Conservation (phyloP, 1,140 invertebrate species). For the Manduca sexta region DNA sequence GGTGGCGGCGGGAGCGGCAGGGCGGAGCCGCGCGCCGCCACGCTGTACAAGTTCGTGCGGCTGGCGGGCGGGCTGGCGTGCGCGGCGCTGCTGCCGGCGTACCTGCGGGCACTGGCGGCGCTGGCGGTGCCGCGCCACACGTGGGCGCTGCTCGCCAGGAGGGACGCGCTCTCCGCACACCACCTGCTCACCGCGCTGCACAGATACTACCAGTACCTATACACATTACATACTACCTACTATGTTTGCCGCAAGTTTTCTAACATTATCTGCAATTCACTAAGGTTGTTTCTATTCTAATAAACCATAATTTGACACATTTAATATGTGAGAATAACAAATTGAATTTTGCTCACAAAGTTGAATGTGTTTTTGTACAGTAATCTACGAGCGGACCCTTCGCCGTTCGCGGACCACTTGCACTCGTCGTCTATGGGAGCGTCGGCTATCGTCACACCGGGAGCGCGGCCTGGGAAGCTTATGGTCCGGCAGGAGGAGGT, state of each 20-base stretch:
- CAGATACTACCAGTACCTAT: constrained; percentile 78
- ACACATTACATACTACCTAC: not conserved
- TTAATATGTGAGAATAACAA: no score
- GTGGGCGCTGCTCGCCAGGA: constrained; percentile 88
- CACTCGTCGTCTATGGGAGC: constrained; percentile 53
- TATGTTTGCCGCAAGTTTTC: no score
- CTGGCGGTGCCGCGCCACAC: constrained; percentile 87
- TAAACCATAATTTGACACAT: no score
- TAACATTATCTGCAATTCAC: no score
- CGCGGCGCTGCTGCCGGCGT: constrained; percentile 89
- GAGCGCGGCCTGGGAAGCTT: constrained; percentile 40
- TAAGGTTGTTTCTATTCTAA: no score
- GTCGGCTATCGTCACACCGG: constrained; percentile 42
- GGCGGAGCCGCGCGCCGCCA: constrained; percentile 76
- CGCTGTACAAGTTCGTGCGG: constrained; percentile 92
- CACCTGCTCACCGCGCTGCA: constrained; percentile 86
- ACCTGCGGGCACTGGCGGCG: constrained; percentile 89
- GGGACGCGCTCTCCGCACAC: constrained; percentile 71
- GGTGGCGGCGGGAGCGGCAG: constrained; percentile 17
- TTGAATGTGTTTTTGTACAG: constrained; percentile 14
- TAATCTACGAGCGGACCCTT: constrained; percentile 45
- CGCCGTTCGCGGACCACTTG: constrained; percentile 45
- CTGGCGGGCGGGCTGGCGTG: constrained; percentile 90
- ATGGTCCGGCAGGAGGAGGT: constrained; percentile 59
- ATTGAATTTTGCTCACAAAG: no score